These are phyloP conservation scores for Monoplex corrugatus DNA, from an alignment of 2,888 invertebrate genomes.

Conservation along the genomic window DNA sequence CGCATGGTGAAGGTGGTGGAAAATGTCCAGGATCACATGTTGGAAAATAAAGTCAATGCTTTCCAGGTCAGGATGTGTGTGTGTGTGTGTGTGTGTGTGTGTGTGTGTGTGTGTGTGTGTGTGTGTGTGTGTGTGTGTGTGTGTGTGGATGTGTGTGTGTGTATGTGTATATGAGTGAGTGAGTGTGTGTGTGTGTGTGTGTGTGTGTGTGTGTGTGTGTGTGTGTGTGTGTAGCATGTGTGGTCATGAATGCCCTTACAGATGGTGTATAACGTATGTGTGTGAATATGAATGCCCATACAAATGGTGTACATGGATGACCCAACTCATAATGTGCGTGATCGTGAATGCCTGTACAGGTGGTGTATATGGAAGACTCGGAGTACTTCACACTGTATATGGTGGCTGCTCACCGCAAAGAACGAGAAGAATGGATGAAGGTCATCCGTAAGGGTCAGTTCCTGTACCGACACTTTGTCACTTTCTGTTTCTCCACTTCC, in stretches of 20 bases:
- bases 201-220: background rate
- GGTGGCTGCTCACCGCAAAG: conserved; percentile 88
- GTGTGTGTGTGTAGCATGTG: background rate
- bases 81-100: background rate
- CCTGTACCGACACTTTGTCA: background rate
- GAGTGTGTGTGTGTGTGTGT: background rate
- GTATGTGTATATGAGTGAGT: background rate
- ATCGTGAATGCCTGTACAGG: conserved; percentile 61
- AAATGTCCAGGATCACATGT: conserved; percentile 71
- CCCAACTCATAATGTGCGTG: no score
- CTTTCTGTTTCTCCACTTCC: background rate
- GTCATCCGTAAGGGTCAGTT: conserved; percentile 85
- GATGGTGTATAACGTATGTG: background rate
- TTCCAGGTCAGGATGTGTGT: conserved; percentile 74
- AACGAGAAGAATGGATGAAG: conserved; percentile 92
- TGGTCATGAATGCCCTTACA: background rate
- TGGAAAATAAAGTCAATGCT: conserved; percentile 76
- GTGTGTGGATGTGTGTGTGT: background rate
- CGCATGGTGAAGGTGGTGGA: conserved; percentile 91
- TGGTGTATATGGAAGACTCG: conserved; percentile 83
- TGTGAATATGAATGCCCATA: background rate
- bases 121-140: background rate
- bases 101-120: background rate
- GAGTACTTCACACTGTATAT: conserved; percentile 90
- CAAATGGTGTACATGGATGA: background rate